Percentiles rank a stretch among this genome's conserved stretches.
Evolutionary conservation across 2,797 vertebrate genomes (phyloP).

Genomic region (Rhynchotus rufescens): DNA sequence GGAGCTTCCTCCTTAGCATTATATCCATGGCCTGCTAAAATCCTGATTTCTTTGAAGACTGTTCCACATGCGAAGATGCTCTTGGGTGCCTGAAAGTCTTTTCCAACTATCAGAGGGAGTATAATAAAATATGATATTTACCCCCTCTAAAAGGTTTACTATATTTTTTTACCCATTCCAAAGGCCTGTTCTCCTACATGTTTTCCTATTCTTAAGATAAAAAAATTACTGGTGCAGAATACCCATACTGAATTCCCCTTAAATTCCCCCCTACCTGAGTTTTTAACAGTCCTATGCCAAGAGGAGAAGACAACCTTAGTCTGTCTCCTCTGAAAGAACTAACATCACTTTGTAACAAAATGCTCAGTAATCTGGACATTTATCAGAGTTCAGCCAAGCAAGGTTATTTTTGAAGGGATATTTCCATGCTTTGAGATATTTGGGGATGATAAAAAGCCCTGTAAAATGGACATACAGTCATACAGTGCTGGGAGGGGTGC

Average conservation of each 20-base stretch:
- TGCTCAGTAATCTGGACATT: neutral
- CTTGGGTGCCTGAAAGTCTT: neutral
- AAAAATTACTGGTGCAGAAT: neutral
- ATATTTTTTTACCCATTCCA: neutral
- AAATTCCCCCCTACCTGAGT: neutral
- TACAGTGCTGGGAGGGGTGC: neutral
- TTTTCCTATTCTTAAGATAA: neutral
- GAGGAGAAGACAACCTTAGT: neutral
- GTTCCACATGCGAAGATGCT: neutral
- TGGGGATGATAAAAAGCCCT: neutral
- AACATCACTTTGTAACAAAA: neutral
- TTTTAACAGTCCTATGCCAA: neutral
- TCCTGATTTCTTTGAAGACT: neutral
- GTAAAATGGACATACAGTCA: neutral
- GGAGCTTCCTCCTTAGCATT: neutral
- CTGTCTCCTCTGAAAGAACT: neutral
- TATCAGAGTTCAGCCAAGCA: neutral
- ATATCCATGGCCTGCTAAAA: accelerated
- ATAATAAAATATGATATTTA: neutral
- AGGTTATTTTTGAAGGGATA: neutral
- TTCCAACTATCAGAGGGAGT: neutral
- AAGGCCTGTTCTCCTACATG: neutral
- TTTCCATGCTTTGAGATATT: neutral
- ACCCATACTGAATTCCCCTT: neutral
- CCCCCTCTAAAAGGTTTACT: neutral